Percentiles rank a stretch among this genome's conserved stretches.
These are phyloP conservation scores for Apogon talboti DNA, from an alignment of 2,797 vertebrate genomes.

Conservation along the genomic window DNA sequence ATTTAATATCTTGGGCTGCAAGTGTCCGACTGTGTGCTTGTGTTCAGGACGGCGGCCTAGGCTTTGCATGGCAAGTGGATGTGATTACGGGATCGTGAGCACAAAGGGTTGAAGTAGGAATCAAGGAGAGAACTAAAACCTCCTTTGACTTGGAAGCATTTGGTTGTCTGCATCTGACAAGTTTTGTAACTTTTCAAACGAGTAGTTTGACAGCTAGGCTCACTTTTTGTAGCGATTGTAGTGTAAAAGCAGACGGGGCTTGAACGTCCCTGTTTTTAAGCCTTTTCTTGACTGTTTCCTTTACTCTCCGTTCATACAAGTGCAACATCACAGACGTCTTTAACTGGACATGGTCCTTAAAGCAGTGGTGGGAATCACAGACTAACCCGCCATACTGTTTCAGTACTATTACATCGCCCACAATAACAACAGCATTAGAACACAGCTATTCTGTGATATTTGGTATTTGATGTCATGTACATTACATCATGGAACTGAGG, in stretches of 20 bases:
- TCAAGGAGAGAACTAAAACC: no score
- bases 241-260: neutral
- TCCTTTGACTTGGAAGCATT: no score
- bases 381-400: no score
- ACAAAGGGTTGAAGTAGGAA: neutral
- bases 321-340: neutral
- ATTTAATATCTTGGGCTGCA: conserved; percentile 7
- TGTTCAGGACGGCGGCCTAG: neutral
- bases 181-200: neutral
- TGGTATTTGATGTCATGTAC: no score
- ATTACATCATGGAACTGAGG: no score
- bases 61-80: neutral
- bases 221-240: neutral
- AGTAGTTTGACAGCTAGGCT: neutral
- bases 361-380: no score
- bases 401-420: no score
- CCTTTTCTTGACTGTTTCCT: neutral
- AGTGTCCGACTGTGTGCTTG: neutral
- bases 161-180: no score
- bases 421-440: no score
- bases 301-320: neutral
- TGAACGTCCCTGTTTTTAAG: neutral
- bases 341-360: no score
- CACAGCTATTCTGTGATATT: no score
- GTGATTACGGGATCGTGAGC: neutral